Evolutionary conservation across 2,113 vertebrate species (phyloP), one percentile per base, ranked within the genome.

Genomic region (Actinemys pallida): DNA sequence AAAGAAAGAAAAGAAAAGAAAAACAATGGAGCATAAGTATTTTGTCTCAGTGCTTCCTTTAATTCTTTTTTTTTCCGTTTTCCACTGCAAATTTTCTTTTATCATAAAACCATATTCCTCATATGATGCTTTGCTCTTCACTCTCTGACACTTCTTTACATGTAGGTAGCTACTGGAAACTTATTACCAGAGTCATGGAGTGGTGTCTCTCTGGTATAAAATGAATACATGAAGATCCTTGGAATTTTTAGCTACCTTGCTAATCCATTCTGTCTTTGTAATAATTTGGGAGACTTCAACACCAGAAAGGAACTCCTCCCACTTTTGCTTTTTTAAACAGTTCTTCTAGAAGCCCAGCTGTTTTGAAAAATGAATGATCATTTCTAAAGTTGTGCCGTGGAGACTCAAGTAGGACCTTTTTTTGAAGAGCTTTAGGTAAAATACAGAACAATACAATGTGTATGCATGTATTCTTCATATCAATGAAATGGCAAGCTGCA

Each of bases 181-280:
- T 25, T 24, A 88, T 59, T 88, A 75, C 8, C 75, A 1, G 29
- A 62, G 2, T 59, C 80, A 49, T 29, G 45, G 86, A 59, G 2
- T 3, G 42, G 13, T 89, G 14, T 85, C 92, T 93, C 29, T 47
- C 35, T 89, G 25, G 35, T 95, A 84, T 29, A 29, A 81, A 90
- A 83, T 90, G 69, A 91, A 89, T 89, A 31, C 5, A 86, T 24
- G 80, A 83, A 1, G 3, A 22, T 50, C 10, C 27, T 80, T 54
- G 13, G 59, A 94, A 93, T 87, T 45, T 50, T 25, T 52, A 86
- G 7, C 72, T n/a, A 65, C 5, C 16, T 22, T 94, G 25, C 11
- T 47, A 45, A 39, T 9, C 16, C 54, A 4, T 54, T 54, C 19
- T 80, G 49, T 91, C 65, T 69, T 5, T 81, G 10, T 80, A 76